Percentiles rank a stretch among this genome's conserved stretches.
Evolutionary conservation across 2,797 vertebrate species (phyloP).

Genomic region (Gobionotothen gibberifrons): DNA sequence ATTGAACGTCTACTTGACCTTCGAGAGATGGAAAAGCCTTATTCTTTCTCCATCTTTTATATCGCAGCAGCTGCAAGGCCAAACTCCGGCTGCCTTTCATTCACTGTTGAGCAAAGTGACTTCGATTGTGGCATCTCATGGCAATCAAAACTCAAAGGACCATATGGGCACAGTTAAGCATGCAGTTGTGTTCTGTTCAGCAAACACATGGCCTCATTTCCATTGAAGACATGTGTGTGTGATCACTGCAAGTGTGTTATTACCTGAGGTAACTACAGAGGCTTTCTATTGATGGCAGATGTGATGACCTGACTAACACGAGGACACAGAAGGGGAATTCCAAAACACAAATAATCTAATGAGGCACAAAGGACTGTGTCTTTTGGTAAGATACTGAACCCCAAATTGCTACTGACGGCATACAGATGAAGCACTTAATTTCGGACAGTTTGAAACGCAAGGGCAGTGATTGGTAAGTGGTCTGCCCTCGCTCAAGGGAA

Average conservation of each 20-base stretch:
- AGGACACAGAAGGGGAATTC: not conserved
- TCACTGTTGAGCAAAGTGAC: constrained; percentile 47
- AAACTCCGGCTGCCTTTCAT: constrained; percentile 48
- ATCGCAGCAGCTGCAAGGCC: constrained; percentile 60
- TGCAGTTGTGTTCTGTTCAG: constrained; percentile 27
- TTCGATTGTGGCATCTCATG: constrained; percentile 52
- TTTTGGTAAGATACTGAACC: not conserved
- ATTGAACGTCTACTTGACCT: constrained; percentile 71
- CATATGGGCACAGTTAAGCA: constrained; percentile 27
- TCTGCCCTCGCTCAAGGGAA: no score
- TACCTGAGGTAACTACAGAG: constrained; percentile 15
- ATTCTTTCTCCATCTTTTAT: constrained; percentile 50
- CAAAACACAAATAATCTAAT: not conserved
- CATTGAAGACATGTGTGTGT: constrained; percentile 8
- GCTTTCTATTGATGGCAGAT: constrained; percentile 1
- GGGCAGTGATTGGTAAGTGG: no score
- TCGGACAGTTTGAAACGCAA: no score
- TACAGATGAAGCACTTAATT: no score
- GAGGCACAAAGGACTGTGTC: not conserved
- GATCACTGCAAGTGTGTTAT: constrained; percentile 15
- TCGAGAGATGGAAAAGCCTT: constrained; percentile 65
- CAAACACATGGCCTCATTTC: constrained; percentile 16
- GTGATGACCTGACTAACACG: not conserved
- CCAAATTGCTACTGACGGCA: no score
- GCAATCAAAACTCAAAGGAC: constrained; percentile 29